Percentiles rank a stretch among this genome's conserved stretches.
Evolutionary conservation across 2,888 invertebrate species (phyloP).

Genomic region (Stramonita haemastoma): DNA sequence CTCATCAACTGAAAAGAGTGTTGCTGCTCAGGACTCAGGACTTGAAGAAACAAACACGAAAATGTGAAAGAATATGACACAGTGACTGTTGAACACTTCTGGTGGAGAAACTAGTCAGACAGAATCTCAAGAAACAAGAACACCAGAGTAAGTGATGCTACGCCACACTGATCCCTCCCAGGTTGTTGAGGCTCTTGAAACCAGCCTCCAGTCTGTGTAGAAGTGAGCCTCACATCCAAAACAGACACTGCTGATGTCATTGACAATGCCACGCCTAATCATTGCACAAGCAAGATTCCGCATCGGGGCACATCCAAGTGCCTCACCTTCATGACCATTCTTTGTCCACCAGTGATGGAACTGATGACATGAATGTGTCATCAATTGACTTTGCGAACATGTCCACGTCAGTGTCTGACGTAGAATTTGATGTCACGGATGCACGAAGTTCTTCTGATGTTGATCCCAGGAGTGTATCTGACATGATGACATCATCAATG

Average conservation of each 20-base stretch:
- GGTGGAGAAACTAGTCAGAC: not conserved
- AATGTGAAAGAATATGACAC: not conserved
- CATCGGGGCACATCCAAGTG: not conserved
- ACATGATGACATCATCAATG: conserved; percentile 48
- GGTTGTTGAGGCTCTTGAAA: not conserved
- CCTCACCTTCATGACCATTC: conserved; percentile 7
- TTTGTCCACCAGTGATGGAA: conserved; percentile 22
- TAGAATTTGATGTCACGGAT: conserved; percentile 47
- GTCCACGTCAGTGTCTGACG: conserved; percentile 46
- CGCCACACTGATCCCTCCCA: not conserved
- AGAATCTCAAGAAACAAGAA: not conserved
- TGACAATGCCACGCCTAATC: conserved; percentile 33
- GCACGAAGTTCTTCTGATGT: conserved; percentile 31
- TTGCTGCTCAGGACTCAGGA: not conserved
- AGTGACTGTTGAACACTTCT: not conserved
- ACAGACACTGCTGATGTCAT: conserved; percentile 37
- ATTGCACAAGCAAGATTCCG: not conserved
- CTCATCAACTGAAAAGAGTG: not conserved
- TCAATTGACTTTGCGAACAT: conserved; percentile 43
- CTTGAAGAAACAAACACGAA: not conserved
- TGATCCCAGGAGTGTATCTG: conserved; percentile 46
- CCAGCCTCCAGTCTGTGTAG: not conserved
- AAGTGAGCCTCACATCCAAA: conserved; percentile 4
- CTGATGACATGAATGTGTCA: conserved; percentile 34
- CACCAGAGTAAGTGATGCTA: not conserved